phyloP scores from a whole-genome alignment of 2,888 invertebrate genomes.

The Drosophila parthenogenetica region DNA sequence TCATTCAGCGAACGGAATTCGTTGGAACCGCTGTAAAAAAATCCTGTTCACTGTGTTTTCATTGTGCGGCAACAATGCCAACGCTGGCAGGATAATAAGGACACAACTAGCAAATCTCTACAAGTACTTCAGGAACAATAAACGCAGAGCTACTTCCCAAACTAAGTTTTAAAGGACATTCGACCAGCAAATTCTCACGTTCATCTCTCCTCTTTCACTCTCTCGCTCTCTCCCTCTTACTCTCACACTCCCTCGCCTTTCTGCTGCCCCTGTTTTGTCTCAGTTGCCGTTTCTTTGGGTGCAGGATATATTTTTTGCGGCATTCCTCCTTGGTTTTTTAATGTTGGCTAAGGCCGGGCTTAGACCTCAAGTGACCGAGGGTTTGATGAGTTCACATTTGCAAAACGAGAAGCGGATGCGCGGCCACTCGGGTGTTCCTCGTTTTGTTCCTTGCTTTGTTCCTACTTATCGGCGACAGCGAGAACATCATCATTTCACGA shows the following conservation, averaged over 20 bases:
- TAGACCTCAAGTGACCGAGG: conserved; percentile 79
- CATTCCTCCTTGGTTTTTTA: conserved; percentile 56
- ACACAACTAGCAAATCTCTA: conserved; percentile 75
- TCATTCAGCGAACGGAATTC: conserved; percentile 60
- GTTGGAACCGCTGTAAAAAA: conserved; percentile 54
- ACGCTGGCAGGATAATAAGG: conserved; percentile 69
- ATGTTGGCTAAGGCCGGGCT: conserved; percentile 70
- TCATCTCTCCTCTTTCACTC: conserved; percentile 32
- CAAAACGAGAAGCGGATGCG: conserved; percentile 72
- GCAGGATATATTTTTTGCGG: conserved; percentile 52
- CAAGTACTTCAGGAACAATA: conserved; percentile 69
- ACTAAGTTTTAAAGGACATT: conserved; percentile 74
- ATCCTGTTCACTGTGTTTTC: conserved; percentile 33
- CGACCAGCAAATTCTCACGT: conserved; percentile 69
- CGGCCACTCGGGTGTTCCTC: conserved; percentile 72
- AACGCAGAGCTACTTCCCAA: conserved; percentile 37
- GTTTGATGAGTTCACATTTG: conserved; percentile 66
- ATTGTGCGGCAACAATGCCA: conserved; percentile 64
- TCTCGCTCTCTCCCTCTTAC: conserved; percentile 19
- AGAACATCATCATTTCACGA: conserved; percentile 69
- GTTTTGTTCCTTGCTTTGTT: not conserved
- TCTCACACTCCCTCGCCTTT: conserved; percentile 19
- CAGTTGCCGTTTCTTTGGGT: conserved; percentile 36
- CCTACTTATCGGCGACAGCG: conserved; percentile 15
- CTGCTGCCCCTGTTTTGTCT: conserved; percentile 16